Conservation (phyloP, 2,797 vertebrate species). For the Anguilla megastoma region DNA sequence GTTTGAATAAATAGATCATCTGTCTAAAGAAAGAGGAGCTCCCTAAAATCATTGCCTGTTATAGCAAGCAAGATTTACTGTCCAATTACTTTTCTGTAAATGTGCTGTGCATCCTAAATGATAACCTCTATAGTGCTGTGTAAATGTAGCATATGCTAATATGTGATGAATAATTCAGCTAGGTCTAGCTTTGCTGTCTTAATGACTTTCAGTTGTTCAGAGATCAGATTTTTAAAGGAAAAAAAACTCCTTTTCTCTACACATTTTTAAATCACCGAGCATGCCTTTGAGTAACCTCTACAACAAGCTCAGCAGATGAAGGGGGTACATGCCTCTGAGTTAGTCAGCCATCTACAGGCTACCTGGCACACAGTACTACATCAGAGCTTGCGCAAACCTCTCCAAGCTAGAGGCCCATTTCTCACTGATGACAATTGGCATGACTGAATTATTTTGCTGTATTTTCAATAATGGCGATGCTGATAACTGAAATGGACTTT, state of each 20-base stretch:
- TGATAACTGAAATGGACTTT: too few relatives aligned
- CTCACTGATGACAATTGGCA: neutral
- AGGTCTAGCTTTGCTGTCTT: neutral
- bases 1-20: constrained; percentile 6
- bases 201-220: neutral
- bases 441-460: too few relatives aligned
- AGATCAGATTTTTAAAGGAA: neutral
- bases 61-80: neutral
- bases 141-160: constrained; percentile 10
- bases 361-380: neutral
- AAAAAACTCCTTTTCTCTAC: neutral
- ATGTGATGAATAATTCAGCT: constrained; percentile 6
- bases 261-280: neutral
- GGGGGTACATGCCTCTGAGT: too few relatives aligned
- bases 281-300: neutral
- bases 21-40: neutral
- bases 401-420: neutral
- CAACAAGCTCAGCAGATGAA: too few relatives aligned
- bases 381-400: neutral
- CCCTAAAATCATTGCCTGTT: neutral
- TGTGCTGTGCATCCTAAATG: neutral
- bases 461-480: too few relatives aligned
- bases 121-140: neutral
- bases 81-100: constrained; percentile 12
- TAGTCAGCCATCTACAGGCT: too few relatives aligned